Evolutionary conservation across 92 coral and sea anemone genomes (phyloP), one percentile per base, ranked within the genome.

Genomic region (Heteractis magnifica): DNA sequence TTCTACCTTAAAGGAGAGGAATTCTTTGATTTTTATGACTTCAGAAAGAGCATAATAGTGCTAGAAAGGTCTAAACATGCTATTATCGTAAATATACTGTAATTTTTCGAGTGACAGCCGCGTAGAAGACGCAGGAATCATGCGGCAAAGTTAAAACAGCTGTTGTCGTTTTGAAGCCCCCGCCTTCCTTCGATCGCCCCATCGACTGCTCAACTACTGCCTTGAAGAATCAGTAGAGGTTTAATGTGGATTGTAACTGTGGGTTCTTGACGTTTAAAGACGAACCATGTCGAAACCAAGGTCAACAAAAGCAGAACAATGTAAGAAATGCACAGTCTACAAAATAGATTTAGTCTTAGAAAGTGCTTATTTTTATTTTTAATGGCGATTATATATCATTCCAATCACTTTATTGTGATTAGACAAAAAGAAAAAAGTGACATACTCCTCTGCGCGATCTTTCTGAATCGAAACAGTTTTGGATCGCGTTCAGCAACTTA

Each of bases 221-320:
- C 15, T 77, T 19, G 62, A n/a, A 41, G 73, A 79, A 79, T 59
- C 73, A 26, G 52, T 56, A 58, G 9, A 60, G 18, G 77, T 72
- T 34, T 34, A 41, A 74, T 8, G 78, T 49, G 20, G 55, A 4
- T 74, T 9, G 75, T 21, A 72, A 44, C 19, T 74, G 78, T 74
- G 78, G 78, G 51, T 74, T 74, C 55, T 51, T 49, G 55, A 8
- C 18, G 78, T 14, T 14, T 74, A 15, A 52, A 82, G 89, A 77
- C 41, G 23, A 50, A 89, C 14, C 73, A 93, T 93, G 97, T 93
- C 97, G 52, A 93, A 90, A 76, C 90, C 84, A 77, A 89, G 89
- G 79, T 94, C 98, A 75, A 94, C 98, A 10, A 87, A 92, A 64
- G 94, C 98, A 10, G 98, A 94, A 71, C 98, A 94, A 82, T 94